Percentiles rank a stretch among this genome's conserved stretches.
These are phyloP conservation scores for Patella caerulea DNA, from an alignment of 2,888 invertebrate genomes.

Conservation along the genomic window DNA sequence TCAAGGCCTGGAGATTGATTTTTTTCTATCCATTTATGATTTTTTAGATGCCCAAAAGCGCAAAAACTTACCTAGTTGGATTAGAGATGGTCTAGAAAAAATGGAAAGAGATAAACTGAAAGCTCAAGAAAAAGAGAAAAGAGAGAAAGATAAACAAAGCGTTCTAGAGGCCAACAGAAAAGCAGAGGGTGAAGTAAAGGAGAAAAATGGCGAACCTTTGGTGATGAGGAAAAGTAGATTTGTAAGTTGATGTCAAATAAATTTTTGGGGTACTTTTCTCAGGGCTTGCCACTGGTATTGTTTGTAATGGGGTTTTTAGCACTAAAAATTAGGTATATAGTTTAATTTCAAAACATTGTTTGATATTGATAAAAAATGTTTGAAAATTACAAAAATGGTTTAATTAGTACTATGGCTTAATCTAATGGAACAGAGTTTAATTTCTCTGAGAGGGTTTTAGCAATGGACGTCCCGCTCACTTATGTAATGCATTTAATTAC, in stretches of 20 bases:
- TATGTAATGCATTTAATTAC: no score
- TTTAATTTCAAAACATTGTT: no score
- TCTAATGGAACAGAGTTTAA: no score
- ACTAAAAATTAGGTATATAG: no score
- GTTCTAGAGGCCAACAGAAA: conserved; percentile 8
- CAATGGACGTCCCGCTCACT: no score
- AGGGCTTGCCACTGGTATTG: no score
- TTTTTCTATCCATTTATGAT: not conserved
- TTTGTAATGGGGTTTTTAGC: no score
- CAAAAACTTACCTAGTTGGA: conserved; percentile 96
- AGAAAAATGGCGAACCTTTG: conserved; percentile 66
- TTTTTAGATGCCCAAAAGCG: conserved; percentile 73
- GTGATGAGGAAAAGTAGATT: conserved; percentile 77
- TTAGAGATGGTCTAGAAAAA: conserved; percentile 95
- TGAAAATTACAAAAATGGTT: no score
- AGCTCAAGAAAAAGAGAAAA: conserved; percentile 78
- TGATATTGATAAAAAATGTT: no score
- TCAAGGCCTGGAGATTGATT: not conserved
- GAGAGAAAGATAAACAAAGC: conserved; percentile 64
- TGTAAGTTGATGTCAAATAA: conserved; percentile 71
- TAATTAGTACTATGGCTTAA: no score
- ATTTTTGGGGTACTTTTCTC: no score
- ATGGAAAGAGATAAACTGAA: conserved; percentile 81
- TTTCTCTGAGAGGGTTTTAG: no score
- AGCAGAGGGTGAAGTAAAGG: conserved; percentile 41